Conservation (phyloP, 1,140 invertebrate species). For the Aphelenchoides fujianensis region DNA sequence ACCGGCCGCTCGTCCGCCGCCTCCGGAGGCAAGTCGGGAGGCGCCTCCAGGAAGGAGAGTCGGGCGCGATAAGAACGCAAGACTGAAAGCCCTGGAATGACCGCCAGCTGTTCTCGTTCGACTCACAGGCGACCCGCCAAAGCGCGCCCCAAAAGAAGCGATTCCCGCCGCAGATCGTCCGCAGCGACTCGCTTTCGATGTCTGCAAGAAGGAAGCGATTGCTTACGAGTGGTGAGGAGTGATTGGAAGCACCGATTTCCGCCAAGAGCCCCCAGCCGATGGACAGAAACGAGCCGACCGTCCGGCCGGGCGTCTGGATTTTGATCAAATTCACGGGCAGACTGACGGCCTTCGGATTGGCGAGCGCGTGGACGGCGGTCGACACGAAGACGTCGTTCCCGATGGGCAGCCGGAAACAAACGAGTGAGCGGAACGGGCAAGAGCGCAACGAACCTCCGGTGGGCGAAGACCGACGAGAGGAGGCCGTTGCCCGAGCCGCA, state of each 20-base stretch:
- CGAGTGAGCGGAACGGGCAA: neutral
- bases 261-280: slow-evolving; percentile 53
- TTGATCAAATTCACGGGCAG: slow-evolving; percentile 39
- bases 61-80: slow-evolving; percentile 32
- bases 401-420: slow-evolving; percentile 7
- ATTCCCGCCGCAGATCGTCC: slow-evolving; percentile 41
- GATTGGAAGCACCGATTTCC: slow-evolving; percentile 43
- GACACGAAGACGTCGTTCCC: slow-evolving; percentile 36
- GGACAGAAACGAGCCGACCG: slow-evolving; percentile 44
- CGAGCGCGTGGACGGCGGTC: slow-evolving; percentile 30
- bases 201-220: slow-evolving; percentile 38
- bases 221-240: neutral
- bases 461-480: slow-evolving; percentile 42
- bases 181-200: slow-evolving; percentile 48
- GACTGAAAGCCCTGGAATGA: slow-evolving; percentile 11
- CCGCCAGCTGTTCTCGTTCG: slow-evolving; percentile 6
- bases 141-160: slow-evolving; percentile 42
- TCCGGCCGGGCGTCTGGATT: slow-evolving; percentile 30
- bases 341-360: slow-evolving; percentile 19
- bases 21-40: neutral
- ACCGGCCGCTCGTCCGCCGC: neutral
- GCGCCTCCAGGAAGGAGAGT: slow-evolving; percentile 23
- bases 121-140: slow-evolving; percentile 33
- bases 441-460: slow-evolving; percentile 11
- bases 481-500: slow-evolving; percentile 52